phyloP scores from a whole-genome alignment of 2,888 invertebrate species.

The Phyllotreta striolata region DNA sequence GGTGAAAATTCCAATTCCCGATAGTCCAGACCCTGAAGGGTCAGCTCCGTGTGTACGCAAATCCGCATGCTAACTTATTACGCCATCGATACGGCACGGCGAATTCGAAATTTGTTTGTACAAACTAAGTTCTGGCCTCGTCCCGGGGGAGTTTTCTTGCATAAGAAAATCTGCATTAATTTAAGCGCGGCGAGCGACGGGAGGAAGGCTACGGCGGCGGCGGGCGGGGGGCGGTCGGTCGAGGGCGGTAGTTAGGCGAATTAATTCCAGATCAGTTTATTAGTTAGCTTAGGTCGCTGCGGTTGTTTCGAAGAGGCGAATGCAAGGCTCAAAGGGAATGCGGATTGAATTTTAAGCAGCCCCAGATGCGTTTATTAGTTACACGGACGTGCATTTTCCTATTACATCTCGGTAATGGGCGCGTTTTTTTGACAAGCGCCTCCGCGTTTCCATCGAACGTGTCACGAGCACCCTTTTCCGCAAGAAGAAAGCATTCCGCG shows the following conservation, averaged over 20 bases:
- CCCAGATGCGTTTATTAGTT: conserved; percentile 23
- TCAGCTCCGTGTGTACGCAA: not conserved
- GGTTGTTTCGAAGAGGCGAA: conserved; percentile 13
- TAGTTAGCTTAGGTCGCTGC: conserved; percentile 41
- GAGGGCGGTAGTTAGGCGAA: conserved; percentile 30
- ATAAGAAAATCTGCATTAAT: conserved; percentile 35
- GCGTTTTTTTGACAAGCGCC: too few relatives aligned
- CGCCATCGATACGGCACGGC: conserved; percentile 7
- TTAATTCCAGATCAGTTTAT: conserved; percentile 46
- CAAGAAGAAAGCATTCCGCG: conserved; percentile 29
- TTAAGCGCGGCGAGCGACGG: conserved; percentile 20
- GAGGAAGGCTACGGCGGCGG: not conserved
- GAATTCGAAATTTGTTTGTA: conserved; percentile 22
- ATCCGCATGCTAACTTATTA: conserved; percentile 9
- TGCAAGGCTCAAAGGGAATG: conserved; percentile 46
- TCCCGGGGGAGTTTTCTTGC: conserved; percentile 22
- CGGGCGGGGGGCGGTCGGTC: conserved; percentile 12
- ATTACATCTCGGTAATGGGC: too few relatives aligned
- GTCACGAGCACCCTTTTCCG: conserved; percentile 8
- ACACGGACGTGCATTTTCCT: conserved; percentile 19
- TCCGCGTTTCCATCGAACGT: not conserved
- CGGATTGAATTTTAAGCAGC: conserved; percentile 46
- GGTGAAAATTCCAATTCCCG: too few relatives aligned
- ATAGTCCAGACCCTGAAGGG: too few relatives aligned
- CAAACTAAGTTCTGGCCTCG: conserved; percentile 15